These are phyloP conservation scores for Drosophila carrolli DNA, from an alignment of 1,140 invertebrate genomes.

Conservation along the genomic window DNA sequence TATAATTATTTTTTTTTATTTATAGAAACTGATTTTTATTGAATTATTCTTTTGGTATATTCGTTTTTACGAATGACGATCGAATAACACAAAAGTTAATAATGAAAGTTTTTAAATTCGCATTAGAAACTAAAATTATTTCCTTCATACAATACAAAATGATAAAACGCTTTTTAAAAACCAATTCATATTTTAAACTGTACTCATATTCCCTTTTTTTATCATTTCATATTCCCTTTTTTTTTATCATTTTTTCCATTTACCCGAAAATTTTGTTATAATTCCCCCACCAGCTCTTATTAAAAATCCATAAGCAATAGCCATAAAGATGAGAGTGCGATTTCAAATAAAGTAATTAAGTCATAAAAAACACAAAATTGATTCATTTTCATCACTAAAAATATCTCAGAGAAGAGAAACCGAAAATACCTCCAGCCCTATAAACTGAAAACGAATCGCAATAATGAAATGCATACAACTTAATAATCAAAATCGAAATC, in stretches of 20 bases:
- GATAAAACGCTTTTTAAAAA: no score
- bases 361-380: constrained; percentile 69
- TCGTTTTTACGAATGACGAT: no score
- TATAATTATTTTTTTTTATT: neutral
- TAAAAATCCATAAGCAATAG: constrained; percentile 50
- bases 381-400: constrained; percentile 62
- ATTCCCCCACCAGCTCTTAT: constrained; percentile 29
- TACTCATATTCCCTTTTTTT: neutral
- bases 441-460: constrained; percentile 25
- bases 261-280: neutral
- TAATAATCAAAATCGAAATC: constrained; percentile 72
- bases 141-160: no score
- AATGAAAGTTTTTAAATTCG: no score
- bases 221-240: neutral
- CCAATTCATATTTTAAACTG: neutral
- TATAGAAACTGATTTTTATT: neutral
- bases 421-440: constrained; percentile 20
- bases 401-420: constrained; percentile 27
- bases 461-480: constrained; percentile 81
- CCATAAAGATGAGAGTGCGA: constrained; percentile 37
- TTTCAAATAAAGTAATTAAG: constrained; percentile 60
- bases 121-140: no score
- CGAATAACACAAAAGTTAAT: no score
- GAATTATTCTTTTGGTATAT: no score
- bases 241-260: neutral